Conservation (phyloP, 1,140 invertebrate genomes). For the Gonatopus flavifemur region DNA sequence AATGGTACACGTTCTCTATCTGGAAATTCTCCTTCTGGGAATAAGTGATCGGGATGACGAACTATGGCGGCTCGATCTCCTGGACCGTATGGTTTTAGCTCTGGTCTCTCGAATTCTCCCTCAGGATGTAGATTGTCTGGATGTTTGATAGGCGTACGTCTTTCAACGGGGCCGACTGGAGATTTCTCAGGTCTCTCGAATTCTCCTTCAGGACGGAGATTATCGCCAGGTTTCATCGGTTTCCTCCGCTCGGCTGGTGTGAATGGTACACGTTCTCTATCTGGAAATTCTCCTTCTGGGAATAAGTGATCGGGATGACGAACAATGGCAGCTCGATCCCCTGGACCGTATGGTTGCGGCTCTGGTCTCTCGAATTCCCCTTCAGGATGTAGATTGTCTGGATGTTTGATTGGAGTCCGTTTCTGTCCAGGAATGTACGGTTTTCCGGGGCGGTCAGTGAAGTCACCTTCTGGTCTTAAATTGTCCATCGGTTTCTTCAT, state of each 20-base stretch:
- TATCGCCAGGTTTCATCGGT: slow-evolving; percentile 57
- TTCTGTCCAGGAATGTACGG: slow-evolving; percentile 58
- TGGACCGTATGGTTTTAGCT: slow-evolving; percentile 28
- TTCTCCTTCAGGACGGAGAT: slow-evolving; percentile 59
- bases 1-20: slow-evolving; percentile 48
- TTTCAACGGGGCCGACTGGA: slow-evolving; percentile 57
- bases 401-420: slow-evolving; percentile 33
- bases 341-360: slow-evolving; percentile 30
- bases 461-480: slow-evolving; percentile 43
- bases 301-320: slow-evolving; percentile 45
- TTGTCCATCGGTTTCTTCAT: slow-evolving; percentile 48
- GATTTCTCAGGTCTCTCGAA: slow-evolving; percentile 40
- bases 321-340: slow-evolving; percentile 45
- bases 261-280: slow-evolving; percentile 32
- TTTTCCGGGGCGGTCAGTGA: slow-evolving; percentile 54
- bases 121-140: slow-evolving; percentile 59
- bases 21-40: slow-evolving; percentile 56
- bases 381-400: slow-evolving; percentile 52
- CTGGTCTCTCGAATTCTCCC: slow-evolving; percentile 60
- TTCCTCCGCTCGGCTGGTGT: slow-evolving; percentile 59
- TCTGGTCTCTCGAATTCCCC: slow-evolving; percentile 50
- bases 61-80: slow-evolving; percentile 48
- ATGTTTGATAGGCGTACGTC: slow-evolving; percentile 58
- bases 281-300: slow-evolving; percentile 50
- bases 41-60: slow-evolving; percentile 55